phyloP scores from a whole-genome alignment of 1,140 invertebrate species.

The Holotrichia oblita region DNA sequence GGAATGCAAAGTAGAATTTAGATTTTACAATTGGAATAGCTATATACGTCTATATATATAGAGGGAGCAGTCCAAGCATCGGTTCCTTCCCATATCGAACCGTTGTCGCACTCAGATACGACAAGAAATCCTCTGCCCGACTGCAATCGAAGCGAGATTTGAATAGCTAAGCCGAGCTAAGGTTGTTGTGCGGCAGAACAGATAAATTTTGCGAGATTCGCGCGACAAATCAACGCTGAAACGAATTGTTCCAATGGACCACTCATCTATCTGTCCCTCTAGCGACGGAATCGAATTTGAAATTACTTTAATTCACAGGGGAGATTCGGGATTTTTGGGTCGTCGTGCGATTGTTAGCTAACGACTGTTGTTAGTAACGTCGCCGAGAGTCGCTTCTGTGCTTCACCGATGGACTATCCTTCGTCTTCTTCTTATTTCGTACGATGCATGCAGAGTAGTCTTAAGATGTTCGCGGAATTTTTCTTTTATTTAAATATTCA shows the following conservation, averaged over 20 bases:
- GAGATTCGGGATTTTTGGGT: conserved; percentile 57
- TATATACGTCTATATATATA: conserved; percentile 59
- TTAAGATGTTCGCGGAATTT: conserved; percentile 14
- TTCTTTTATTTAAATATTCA: conserved; percentile 35
- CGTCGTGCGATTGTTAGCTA: conserved; percentile 56
- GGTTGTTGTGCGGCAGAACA: conserved; percentile 57
- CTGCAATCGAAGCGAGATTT: conserved; percentile 61
- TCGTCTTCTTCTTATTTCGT: not conserved
- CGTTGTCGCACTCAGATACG: conserved; percentile 47
- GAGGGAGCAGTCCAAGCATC: conserved; percentile 53
- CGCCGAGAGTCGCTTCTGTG: conserved; percentile 12
- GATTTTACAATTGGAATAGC: conserved; percentile 60
- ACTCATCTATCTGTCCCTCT: conserved; percentile 61
- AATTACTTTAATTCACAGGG: conserved; percentile 61
- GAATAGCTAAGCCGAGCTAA: conserved; percentile 60
- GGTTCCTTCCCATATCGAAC: not conserved
- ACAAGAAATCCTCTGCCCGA: conserved; percentile 52
- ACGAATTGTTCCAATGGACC: conserved; percentile 58
- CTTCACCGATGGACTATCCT: not conserved
- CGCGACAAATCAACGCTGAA: conserved; percentile 52
- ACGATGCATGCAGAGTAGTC: not conserved
- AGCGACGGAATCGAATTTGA: conserved; percentile 61
- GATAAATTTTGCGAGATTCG: conserved; percentile 54
- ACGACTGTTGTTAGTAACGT: conserved; percentile 56
- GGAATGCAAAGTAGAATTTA: conserved; percentile 60